phyloP scores from a whole-genome alignment of 2,797 vertebrate species.

The Sebastes ruberrimus region DNA sequence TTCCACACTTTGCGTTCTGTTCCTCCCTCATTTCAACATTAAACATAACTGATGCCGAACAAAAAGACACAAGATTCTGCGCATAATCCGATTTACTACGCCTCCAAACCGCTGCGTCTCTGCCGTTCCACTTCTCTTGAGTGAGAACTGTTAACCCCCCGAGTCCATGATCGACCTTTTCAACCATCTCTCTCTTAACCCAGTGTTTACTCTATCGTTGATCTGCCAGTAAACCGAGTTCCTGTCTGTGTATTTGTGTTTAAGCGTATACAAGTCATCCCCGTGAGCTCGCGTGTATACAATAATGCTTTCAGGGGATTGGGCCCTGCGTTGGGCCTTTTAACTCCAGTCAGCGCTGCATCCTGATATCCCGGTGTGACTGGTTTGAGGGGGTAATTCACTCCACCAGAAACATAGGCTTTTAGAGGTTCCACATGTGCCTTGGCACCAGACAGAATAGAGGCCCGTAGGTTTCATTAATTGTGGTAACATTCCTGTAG shows the following conservation, averaged over 20 bases:
- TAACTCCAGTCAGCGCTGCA: conserved; percentile 77
- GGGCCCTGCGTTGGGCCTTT: conserved; percentile 60
- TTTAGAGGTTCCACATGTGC: conserved; percentile 90
- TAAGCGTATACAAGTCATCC: conserved; percentile 59
- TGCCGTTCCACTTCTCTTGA: conserved; percentile 1
- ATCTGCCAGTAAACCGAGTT: conserved; percentile 66
- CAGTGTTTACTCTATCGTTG: conserved; percentile 64
- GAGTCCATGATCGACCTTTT: conserved; percentile 35
- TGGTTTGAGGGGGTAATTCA: conserved; percentile 75
- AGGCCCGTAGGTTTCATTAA: conserved; percentile 83
- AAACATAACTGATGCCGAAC: conserved; percentile 9
- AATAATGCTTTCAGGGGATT: conserved; percentile 70
- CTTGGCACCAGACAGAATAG: conserved; percentile 83
- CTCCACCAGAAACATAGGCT: conserved; percentile 76
- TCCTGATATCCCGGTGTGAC: conserved; percentile 72
- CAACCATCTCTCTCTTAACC: conserved; percentile 25
- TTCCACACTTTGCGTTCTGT: conserved; percentile 10
- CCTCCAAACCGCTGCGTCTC: conserved; percentile 16
- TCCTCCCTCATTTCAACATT: neutral
- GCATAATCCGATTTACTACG: conserved; percentile 4
- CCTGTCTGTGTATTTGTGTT: conserved; percentile 56
- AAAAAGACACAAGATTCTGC: conserved; percentile 12
- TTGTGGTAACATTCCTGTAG: conserved; percentile 78
- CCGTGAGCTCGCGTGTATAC: conserved; percentile 68
- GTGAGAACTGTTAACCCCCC: conserved; percentile 18